Base-by-base conservation (phyloP, 1,140 invertebrate genomes). In the Mylabris phalerata region DNA sequence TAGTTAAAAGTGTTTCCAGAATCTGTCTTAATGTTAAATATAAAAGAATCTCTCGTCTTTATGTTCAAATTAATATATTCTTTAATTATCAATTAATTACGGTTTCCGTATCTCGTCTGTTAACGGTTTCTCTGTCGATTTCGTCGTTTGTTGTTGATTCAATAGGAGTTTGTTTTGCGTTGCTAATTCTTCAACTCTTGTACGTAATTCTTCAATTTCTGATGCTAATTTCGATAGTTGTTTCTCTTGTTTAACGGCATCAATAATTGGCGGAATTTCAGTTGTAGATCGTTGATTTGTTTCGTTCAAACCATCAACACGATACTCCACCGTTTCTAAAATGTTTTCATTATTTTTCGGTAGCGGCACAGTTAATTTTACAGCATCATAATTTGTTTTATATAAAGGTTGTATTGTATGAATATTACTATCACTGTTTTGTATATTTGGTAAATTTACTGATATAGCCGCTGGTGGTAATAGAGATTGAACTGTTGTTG, bases 151-250 rank as follows among this genome's bases (percentile, higher is more conserved):
- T 49, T 64, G 56, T 38, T 63, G 59, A 13, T 68, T 64, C n/a
- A 70, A 52, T 41, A 72, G 49, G 40, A 67, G 51, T 62, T 72
- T 54, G 40, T 72, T 73, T 57, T 73, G 68, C 7, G 60, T 63
- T 32, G 62, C 56, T 4, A 73, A 55, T 58, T 67, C 62, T 46
- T 72, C 64, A 9, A 73, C 61, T 57, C 64, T 60, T 4, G 60
- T 62, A 24, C 68, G 67, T 13, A 73, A 60, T 52, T 71, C 59
- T 59, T 72, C 63, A 26, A 73, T 68, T 61, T 73, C 66, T 9
- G 67, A 68, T 10, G 70, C 69, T 10, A 73, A 50, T 52, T 71
- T 65, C 26, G 59, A 69, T 39, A 73, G 62, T 52, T 71, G 66
- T 46, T 66, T 50, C 32, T 69, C 65, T 48, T 72, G 69, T 11